A percentile compares a stretch with the other conserved stretches of the same genome.
Evolutionary conservation across 2,888 invertebrate genomes (phyloP).

Genomic region (Spodoptera picta): DNA sequence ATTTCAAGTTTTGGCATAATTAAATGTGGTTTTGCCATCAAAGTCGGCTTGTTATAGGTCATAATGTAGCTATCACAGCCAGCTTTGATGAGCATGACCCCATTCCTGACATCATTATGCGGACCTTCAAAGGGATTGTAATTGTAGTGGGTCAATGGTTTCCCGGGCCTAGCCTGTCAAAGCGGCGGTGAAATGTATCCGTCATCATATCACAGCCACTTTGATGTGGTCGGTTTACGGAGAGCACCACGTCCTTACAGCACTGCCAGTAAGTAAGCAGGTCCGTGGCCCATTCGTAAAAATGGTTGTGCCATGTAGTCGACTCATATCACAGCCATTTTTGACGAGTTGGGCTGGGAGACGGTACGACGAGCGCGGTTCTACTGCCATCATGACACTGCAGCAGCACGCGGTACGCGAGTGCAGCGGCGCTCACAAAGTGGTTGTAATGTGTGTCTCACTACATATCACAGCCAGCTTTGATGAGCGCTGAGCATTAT

Average conservation of each 20-base stretch:
- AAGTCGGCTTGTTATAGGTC: conserved; percentile 95
- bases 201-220: conserved; percentile 98
- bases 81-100: conserved; percentile 97
- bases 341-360: conserved; percentile 95
- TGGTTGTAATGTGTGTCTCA: conserved; percentile 94
- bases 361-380: conserved; percentile 58
- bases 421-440: conserved; percentile 93
- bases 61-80: conserved; percentile 95
- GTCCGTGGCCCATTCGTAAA: conserved; percentile 91
- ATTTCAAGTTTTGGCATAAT: conserved; percentile 17
- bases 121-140: conserved; percentile 7
- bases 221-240: conserved; percentile 95
- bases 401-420: background rate
- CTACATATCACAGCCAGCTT: conserved; percentile 99
- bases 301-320: conserved; percentile 92
- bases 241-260: conserved; percentile 56
- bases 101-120: conserved; percentile 70
- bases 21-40: conserved; percentile 90
- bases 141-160: conserved; percentile 42
- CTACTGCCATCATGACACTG: conserved; percentile 5
- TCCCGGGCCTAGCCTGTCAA: conserved; percentile 93
- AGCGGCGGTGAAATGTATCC: conserved; percentile 95
- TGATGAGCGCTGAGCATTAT: conserved; percentile 93
- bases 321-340: conserved; percentile 97
- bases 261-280: conserved; percentile 26